Conservation (phyloP, 2,113 vertebrate species). For the Prinia subflava region DNA sequence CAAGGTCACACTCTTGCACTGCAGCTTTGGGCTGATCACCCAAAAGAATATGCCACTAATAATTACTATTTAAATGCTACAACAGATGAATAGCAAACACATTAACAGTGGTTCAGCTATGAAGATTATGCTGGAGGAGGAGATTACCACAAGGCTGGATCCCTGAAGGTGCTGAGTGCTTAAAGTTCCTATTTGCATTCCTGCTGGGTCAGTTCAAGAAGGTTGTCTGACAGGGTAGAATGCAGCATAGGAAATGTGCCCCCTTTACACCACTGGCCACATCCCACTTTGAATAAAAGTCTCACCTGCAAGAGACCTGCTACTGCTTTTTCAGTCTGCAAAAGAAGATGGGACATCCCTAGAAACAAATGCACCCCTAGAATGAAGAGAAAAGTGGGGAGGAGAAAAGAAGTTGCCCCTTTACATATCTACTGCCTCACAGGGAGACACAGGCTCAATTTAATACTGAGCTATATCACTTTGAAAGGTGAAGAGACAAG, state of each 20-base stretch:
- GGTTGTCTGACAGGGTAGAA: neutral
- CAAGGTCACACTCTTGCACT: conserved; percentile 6
- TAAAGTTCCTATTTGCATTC: neutral
- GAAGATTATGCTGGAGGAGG: neutral
- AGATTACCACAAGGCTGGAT: neutral
- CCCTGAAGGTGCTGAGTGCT: neutral
- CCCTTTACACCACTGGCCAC: neutral
- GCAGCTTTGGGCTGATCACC: conserved; percentile 34
- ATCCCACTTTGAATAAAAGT: neutral
- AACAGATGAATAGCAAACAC: neutral
- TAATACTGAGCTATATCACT: neutral
- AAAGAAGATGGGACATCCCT: neutral
- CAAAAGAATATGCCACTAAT: conserved; percentile 7
- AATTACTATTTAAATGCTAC: conserved; percentile 25
- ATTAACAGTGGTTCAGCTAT: neutral
- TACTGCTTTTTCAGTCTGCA: neutral
- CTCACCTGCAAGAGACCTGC: neutral
- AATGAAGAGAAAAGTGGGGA: neutral
- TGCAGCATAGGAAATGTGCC: neutral
- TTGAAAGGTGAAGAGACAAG: neutral
- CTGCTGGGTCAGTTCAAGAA: neutral
- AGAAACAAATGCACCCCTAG: neutral
- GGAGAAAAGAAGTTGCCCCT: accelerated
- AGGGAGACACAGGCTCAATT: neutral
- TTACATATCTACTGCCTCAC: neutral